Evolutionary conservation across 92 coral and sea anemone genomes (phyloP), one percentile per base, ranked within the genome.

Genomic region (Ricordea florida): DNA sequence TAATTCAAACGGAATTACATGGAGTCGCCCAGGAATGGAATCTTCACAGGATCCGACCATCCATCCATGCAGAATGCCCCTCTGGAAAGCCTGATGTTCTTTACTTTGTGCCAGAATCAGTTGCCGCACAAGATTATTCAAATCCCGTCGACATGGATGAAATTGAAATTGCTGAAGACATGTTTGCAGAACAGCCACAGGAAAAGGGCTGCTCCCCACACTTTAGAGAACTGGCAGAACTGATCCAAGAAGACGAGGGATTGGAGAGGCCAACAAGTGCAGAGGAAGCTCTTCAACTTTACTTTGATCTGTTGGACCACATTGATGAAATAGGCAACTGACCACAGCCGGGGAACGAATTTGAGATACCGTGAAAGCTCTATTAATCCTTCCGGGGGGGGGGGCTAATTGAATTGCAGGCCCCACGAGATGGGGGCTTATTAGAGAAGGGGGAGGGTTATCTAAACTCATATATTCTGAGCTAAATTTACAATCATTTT

Each of bases 181-280:
- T 78, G 84, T 66, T 59, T 42, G 57, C 74, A 41, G 49, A 18
- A 46, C 55, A 32, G 38, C 66, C 76, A 34, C 84, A 56, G 46
- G 66, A 41, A 30, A 66, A 53, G 31, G 84, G 76, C 11, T 78
- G 84, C 47, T 76, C 62, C 40, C 71, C 73, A 16, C 25, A 27
- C 62, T 78, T 78, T 22, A 57, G 36, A 28, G 76, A 78, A 32
- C 69, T 78, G 27, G 84, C 75, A 52, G 75, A 66, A 66, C 52
- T 44, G 66, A 65, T 56, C 31, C 65, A 65, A 68, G 67, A 66
- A 55, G 72, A 75, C 31, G 72, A 62, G 55, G 22, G 52, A 21
- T 17, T 62, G 13, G 48, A 37, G 20, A 23, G 22, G 44, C 47
- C 69, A 6, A 5, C 51, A 8, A 26, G 23, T 2, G 46, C 25